These are phyloP conservation scores for Tautogolabrus adspersus DNA, from an alignment of 2,113 vertebrate genomes.

Conservation along the genomic window DNA sequence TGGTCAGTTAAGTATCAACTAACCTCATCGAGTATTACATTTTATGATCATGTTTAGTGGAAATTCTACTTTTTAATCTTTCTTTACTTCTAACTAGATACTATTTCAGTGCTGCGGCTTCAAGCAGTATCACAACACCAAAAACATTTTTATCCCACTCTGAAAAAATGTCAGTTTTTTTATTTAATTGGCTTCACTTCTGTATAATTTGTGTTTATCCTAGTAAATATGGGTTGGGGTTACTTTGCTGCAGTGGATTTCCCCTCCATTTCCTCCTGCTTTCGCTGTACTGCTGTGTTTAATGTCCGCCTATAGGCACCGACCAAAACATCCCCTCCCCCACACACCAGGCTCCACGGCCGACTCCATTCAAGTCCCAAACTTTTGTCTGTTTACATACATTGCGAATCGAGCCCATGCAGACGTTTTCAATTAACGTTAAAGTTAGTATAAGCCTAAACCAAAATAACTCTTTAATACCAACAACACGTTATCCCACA, in stretches of 20 bases:
- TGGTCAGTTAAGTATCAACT: constrained; percentile 15
- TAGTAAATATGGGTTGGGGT: not conserved
- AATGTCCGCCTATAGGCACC: constrained; percentile 41
- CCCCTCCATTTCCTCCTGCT: constrained; percentile 34
- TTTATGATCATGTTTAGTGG: too few relatives aligned
- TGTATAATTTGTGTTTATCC: too few relatives aligned
- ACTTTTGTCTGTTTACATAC: constrained; percentile 81
- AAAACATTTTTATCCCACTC: too few relatives aligned
- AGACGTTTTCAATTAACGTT: not conserved
- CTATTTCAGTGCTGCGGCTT: too few relatives aligned
- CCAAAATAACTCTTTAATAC: not conserved
- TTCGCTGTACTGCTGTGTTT: constrained; percentile 20
- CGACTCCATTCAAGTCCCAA: constrained; percentile 55
- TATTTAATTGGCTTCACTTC: too few relatives aligned
- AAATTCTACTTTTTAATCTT: too few relatives aligned
- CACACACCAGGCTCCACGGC: constrained; percentile 33
- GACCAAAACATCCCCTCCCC: constrained; percentile 60
- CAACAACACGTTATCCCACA: too few relatives aligned
- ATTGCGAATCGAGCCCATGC: accelerated
- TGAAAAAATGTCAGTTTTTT: too few relatives aligned
- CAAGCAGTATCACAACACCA: too few relatives aligned
- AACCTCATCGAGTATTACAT: not conserved
- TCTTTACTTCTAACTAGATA: not conserved
- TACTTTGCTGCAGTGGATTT: not conserved
- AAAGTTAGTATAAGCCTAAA: not conserved